Percentiles rank a stretch among this genome's conserved stretches.
phyloP scores from a whole-genome alignment of 1,140 invertebrate species.

The Anastrepha ludens region DNA sequence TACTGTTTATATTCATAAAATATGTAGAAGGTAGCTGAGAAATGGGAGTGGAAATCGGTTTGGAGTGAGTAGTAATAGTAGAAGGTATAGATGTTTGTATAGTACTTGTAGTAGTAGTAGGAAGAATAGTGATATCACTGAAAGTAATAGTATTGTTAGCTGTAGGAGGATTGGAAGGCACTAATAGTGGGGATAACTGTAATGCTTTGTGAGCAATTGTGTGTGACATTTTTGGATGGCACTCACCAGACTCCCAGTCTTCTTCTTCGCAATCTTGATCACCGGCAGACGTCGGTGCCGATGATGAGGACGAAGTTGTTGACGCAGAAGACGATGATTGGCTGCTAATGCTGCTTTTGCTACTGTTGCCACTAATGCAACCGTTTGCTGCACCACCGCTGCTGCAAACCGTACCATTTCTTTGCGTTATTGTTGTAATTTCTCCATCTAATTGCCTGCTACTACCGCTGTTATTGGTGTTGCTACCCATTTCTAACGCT shows the following conservation, averaged over 20 bases:
- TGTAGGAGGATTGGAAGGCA: constrained; percentile 7
- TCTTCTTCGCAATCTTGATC: constrained; percentile 70
- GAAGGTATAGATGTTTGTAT: constrained; percentile 51
- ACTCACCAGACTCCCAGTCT: constrained; percentile 86
- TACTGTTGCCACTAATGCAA: constrained; percentile 58
- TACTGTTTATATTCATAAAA: constrained; percentile 59
- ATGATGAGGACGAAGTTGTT: constrained; percentile 41
- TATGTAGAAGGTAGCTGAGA: constrained; percentile 46
- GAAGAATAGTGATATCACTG: constrained; percentile 12
- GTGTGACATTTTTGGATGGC: constrained; percentile 59
- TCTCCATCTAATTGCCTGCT: background rate
- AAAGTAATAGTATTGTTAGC: constrained; percentile 43
- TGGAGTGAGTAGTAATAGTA: constrained; percentile 59
- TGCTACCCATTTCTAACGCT: background rate
- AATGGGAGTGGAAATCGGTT: constrained; percentile 51
- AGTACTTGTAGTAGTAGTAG: constrained; percentile 26
- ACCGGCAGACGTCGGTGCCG: constrained; percentile 29
- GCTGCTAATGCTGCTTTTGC: constrained; percentile 64
- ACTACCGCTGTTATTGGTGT: constrained; percentile 4
- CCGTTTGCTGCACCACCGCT: constrained; percentile 3
- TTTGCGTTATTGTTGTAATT: background rate
- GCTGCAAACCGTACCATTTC: background rate
- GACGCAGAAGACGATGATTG: constrained; percentile 54
- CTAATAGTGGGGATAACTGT: constrained; percentile 54
- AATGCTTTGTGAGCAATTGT: constrained; percentile 59